phyloP scores from a whole-genome alignment of 35 echinoderm and acorn worm species.

The Anneissia japonica region DNA sequence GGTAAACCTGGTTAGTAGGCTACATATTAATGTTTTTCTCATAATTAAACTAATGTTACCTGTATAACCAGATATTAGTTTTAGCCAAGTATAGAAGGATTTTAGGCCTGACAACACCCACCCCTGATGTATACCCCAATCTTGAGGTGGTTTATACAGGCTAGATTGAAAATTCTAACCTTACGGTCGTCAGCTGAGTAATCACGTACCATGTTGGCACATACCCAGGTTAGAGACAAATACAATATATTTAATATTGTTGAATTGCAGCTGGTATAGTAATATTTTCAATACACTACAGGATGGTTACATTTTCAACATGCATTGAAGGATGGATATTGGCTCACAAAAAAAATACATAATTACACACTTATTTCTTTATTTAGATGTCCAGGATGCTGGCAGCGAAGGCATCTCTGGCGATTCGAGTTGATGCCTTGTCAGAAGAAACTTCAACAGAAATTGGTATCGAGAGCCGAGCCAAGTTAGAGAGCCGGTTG shows the following conservation, averaged over 20 bases:
- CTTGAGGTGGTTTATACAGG: neutral
- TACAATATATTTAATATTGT: too few species aligned
- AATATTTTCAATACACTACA: too few species aligned
- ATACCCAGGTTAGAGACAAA: neutral
- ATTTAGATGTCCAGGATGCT: constrained; percentile 89
- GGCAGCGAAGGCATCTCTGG: constrained; percentile 89
- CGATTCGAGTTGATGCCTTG: constrained; percentile 81
- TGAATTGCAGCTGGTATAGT: too few species aligned
- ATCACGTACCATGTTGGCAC: neutral
- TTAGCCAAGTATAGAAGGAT: too few species aligned
- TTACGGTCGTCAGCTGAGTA: neutral
- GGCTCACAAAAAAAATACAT: too few species aligned
- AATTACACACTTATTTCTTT: neutral
- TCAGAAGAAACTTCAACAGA: constrained; percentile 78
- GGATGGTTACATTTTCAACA: too few species aligned
- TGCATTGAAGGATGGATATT: too few species aligned
- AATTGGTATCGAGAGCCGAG: constrained; percentile 73
- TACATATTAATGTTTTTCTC: too few species aligned
- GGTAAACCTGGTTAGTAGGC: too few species aligned
- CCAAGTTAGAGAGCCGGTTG: constrained; percentile 82
- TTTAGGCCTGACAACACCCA: neutral
- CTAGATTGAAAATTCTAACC: neutral
- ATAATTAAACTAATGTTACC: too few species aligned
- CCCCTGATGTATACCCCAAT: neutral
- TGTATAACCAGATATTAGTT: too few species aligned